Percentiles rank a stretch among this genome's conserved stretches.
Evolutionary conservation across 1,140 invertebrate species (phyloP).

Genomic region (Rhizoglyphus robini): DNA sequence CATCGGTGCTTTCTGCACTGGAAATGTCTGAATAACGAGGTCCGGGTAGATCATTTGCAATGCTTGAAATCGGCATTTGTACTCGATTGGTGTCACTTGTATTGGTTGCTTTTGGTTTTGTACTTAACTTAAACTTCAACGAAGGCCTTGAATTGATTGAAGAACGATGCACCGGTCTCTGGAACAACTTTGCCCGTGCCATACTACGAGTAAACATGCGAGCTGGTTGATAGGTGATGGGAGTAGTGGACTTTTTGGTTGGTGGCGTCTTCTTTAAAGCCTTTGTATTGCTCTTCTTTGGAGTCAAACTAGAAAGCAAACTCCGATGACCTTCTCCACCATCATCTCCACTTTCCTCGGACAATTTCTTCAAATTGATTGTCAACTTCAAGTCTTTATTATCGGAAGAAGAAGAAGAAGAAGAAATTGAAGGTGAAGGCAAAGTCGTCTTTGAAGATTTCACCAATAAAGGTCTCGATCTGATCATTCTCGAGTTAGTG

Average conservation of each 20-base stretch:
- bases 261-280: too few species aligned
- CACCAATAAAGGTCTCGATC: neutral
- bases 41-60: neutral
- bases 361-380: conserved; percentile 9
- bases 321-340: too few species aligned
- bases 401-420: too few species aligned
- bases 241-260: too few species aligned
- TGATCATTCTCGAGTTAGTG: neutral
- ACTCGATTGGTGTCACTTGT: neutral
- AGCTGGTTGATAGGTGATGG: neutral
- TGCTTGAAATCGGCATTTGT: neutral
- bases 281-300: too few species aligned
- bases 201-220: conserved; percentile 4
- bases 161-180: neutral
- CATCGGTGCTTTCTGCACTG: neutral
- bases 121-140: neutral
- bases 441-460: neutral
- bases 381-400: neutral
- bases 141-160: neutral
- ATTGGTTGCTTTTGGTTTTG: neutral
- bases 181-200: neutral
- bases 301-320: too few species aligned
- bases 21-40: neutral
- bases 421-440: neutral
- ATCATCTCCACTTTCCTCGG: neutral